phyloP scores from a whole-genome alignment of 1,140 invertebrate species.

The Meloidogyne floridensis region DNA sequence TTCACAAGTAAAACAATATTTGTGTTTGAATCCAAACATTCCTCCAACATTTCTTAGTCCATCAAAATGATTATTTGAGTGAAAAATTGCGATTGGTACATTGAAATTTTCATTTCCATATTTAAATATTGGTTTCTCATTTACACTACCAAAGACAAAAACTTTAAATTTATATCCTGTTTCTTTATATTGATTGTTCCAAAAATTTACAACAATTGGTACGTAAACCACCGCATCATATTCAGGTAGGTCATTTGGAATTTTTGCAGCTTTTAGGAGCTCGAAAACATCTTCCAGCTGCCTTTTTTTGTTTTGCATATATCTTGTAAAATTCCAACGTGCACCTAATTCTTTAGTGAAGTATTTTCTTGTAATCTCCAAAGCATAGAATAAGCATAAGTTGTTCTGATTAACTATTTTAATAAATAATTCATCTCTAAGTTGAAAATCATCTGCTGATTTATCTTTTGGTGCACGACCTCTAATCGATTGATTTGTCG shows the following conservation, averaged over 20 bases:
- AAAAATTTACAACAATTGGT: too few relatives aligned
- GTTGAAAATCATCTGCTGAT: neutral
- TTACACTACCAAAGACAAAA: too few relatives aligned
- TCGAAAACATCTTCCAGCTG: neutral
- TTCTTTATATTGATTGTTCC: too few relatives aligned
- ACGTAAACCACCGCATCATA: too few relatives aligned
- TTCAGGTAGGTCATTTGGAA: neutral
- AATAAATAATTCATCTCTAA: neutral
- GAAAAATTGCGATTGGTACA: neutral
- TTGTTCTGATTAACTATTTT: neutral
- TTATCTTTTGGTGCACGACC: neutral
- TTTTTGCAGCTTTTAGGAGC: neutral
- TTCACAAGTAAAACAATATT: too few relatives aligned
- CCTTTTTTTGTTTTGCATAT: neutral
- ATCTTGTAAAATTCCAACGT: neutral
- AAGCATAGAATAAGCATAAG: slow-evolving; percentile 11
- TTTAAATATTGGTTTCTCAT: too few relatives aligned
- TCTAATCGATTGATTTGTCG: too few relatives aligned
- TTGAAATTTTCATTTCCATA: too few relatives aligned
- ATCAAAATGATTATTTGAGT: slow-evolving; percentile 8
- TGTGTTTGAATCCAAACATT: too few relatives aligned
- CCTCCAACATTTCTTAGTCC: too few relatives aligned
- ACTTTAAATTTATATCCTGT: too few relatives aligned
- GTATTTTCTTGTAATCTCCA: slow-evolving; percentile 6
- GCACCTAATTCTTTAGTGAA: neutral